Evolutionary conservation across 1,140 invertebrate species (phyloP), one percentile per base, ranked within the genome.

Genomic region (Hormaphis cornu): DNA sequence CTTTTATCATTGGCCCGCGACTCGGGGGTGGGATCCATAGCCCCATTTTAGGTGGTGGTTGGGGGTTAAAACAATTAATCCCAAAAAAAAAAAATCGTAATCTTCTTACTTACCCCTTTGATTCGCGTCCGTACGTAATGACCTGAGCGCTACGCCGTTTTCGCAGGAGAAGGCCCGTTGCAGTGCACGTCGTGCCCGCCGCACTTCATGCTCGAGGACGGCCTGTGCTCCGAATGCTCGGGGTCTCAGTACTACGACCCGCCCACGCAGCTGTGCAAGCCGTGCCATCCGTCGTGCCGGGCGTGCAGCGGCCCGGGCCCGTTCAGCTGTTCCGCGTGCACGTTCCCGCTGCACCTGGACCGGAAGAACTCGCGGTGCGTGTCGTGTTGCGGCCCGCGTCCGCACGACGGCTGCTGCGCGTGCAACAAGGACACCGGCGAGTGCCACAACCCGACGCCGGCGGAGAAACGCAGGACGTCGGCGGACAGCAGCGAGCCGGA

Each of bases 291-390:
- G 0, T 82, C 84, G n/a, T 90, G 88, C 70, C 79, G 81, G 4
- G 82, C 85, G 1, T 90, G 88, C 74, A 83, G 82, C 3, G 87
- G 87, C 0, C 83, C 86, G 0, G 87, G 86, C 0, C 83, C 84
- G 70, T 86, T 85, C 73, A 86, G 84, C 66, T 89, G 88, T 74
- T 80, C 84, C 0, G 80, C 82, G 0, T 89, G 87, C 70, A 82
- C 83, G 2, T 79, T 80, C 5, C 86, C 87, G 0, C 73, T 87
- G 10, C 83, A 83, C 73, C 73, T 88, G 50, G 85, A 88, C 72
- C 84, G 82, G 72, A 77, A 86, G 26, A 87, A 88, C 77, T 87
- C 86, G 73, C 87, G 87, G 74, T 89, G 87, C 73, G 85, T 89
- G 58, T 83, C 83, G 6, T 88, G 87, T 69, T 89, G 87, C 74